Conservation (phyloP, 2,888 invertebrate genomes). For the Drosophila kokeensis region DNA sequence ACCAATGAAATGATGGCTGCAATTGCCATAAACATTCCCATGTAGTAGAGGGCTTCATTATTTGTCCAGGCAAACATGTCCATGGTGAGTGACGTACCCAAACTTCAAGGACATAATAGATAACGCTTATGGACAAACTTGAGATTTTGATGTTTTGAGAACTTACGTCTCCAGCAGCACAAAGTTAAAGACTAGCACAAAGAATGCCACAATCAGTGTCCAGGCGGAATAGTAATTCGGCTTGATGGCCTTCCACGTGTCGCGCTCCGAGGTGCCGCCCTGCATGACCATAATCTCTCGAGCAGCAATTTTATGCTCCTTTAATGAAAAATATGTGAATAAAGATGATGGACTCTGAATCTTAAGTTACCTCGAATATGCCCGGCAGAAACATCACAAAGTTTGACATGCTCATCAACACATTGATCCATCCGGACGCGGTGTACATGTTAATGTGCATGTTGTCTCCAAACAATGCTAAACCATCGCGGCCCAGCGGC, state of each 20-base stretch:
- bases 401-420: constrained; percentile 90
- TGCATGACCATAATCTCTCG: constrained; percentile 91
- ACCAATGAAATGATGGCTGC: constrained; percentile 92
- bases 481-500: constrained; percentile 90
- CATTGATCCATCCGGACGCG: constrained; percentile 94
- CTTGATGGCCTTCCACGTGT: constrained; percentile 89
- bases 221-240: constrained; percentile 92
- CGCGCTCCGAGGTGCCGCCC: constrained; percentile 90
- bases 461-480: constrained; percentile 85
- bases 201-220: constrained; percentile 92
- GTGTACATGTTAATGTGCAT: constrained; percentile 94
- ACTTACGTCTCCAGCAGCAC: constrained; percentile 93
- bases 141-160: constrained; percentile 84
- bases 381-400: constrained; percentile 90
- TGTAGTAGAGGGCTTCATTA: constrained; percentile 90
- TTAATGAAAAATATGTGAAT: not conserved
- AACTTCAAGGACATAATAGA: constrained; percentile 81
- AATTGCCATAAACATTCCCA: constrained; percentile 92
- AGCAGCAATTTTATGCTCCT: constrained; percentile 90
- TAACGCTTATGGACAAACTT: constrained; percentile 63
- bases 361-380: constrained; percentile 87
- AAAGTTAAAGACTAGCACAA: constrained; percentile 94
- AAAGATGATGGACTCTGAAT: not conserved
- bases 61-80: constrained; percentile 95
- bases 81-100: constrained; percentile 94